Evolutionary conservation across 1,140 invertebrate species (phyloP).

Genomic region (Zaprionus gabonicus): DNA sequence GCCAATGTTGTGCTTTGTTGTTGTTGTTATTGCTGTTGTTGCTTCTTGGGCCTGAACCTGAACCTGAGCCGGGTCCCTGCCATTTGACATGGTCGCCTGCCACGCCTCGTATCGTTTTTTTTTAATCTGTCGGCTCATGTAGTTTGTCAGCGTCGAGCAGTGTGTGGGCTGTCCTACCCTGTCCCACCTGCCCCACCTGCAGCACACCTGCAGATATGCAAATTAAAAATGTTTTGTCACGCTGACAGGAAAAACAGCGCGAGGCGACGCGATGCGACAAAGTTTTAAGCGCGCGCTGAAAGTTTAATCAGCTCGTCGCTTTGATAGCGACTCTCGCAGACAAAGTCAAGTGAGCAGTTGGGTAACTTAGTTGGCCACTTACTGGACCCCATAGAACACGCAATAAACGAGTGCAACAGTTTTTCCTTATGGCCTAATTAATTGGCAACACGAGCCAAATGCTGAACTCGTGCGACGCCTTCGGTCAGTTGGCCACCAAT

Average conservation of each 20-base stretch:
- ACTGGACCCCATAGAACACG: neutral
- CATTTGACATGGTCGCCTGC: constrained; percentile 29
- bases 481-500: neutral
- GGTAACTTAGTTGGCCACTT: neutral
- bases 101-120: constrained; percentile 8
- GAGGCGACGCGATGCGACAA: neutral
- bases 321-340: neutral
- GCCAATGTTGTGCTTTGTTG: constrained; percentile 62
- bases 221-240: constrained; percentile 55
- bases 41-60: constrained; percentile 14
- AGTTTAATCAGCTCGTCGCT: constrained; percentile 10
- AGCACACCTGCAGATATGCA: constrained; percentile 58
- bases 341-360: constrained; percentile 1
- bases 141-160: constrained; percentile 35
- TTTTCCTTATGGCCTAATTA: neutral
- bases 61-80: constrained; percentile 18
- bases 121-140: constrained; percentile 65
- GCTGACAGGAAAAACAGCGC: constrained; percentile 4
- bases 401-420: neutral
- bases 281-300: neutral
- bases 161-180: constrained; percentile 12
- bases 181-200: constrained; percentile 20
- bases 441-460: neutral
- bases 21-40: constrained; percentile 2
- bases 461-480: neutral